Percentiles rank a stretch among this genome's conserved stretches.
Conservation (phyloP, 2,888 invertebrate species). For the Diadegma fenestrale region DNA sequence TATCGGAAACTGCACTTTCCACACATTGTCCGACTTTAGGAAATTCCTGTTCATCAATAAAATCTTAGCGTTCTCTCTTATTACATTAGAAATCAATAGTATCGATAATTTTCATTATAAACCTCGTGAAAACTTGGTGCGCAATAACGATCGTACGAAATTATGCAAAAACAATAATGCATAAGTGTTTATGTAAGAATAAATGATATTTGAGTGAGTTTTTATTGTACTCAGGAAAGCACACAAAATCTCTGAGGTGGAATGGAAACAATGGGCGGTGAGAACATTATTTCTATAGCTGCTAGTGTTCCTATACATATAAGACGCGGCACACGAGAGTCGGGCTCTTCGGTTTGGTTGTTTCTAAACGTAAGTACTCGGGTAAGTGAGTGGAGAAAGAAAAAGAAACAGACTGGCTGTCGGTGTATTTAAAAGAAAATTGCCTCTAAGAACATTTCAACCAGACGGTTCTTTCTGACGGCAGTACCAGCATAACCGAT, state of each 20-base stretch:
- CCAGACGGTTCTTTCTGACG: constrained; percentile 19
- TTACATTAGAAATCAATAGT: not conserved
- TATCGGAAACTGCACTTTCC: not conserved
- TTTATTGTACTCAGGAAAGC: not conserved
- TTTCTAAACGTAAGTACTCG: constrained; percentile 29
- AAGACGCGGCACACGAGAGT: constrained; percentile 3
- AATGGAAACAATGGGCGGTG: constrained; percentile 22
- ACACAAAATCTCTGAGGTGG: constrained; percentile 31
- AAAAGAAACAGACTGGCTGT: not conserved
- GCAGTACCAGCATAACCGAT: constrained; percentile 6
- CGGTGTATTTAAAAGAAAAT: constrained; percentile 37
- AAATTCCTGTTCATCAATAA: not conserved
- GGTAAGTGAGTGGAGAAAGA: constrained; percentile 38
- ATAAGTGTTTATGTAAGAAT: not conserved
- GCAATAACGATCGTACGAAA: not conserved
- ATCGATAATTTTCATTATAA: not conserved
- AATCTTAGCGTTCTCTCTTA: not conserved
- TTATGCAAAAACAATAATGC: not conserved
- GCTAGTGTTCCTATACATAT: constrained; percentile 7
- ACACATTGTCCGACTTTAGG: not conserved
- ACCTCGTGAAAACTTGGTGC: not conserved
- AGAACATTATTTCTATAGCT: constrained; percentile 33
- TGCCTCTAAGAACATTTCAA: constrained; percentile 25
- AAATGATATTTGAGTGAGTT: constrained; percentile 5
- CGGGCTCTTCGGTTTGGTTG: constrained; percentile 13